These are phyloP conservation scores for Lepidurus couesii DNA, from an alignment of 1,140 invertebrate species.

Conservation along the genomic window DNA sequence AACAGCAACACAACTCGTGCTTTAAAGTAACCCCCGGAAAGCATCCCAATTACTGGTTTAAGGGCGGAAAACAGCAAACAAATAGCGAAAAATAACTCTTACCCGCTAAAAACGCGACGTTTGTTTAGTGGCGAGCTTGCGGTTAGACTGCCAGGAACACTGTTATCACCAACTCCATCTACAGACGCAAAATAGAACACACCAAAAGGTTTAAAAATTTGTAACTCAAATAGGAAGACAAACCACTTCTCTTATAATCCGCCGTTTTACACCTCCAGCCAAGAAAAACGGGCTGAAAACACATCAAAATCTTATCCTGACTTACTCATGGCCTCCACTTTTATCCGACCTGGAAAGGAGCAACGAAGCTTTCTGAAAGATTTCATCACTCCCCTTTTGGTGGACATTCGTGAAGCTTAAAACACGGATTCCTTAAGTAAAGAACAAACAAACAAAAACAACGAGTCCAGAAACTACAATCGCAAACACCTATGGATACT, in stretches of 20 bases:
- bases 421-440: too few species aligned
- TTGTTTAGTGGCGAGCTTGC: slow-evolving; percentile 67
- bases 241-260: neutral
- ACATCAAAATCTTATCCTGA: neutral
- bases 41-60: neutral
- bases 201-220: neutral
- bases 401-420: neutral
- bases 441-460: neutral
- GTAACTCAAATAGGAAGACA: neutral
- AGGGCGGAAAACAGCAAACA: slow-evolving; percentile 24
- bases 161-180: slow-evolving; percentile 51
- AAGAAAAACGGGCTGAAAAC: neutral
- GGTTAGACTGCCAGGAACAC: slow-evolving; percentile 44
- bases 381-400: neutral
- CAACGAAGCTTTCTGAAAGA: neutral
- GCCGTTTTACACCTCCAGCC: neutral
- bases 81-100: slow-evolving; percentile 46
- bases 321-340: neutral
- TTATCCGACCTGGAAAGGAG: neutral
- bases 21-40: neutral
- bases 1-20: neutral
- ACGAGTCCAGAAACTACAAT: neutral
- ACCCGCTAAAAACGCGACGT: slow-evolving; percentile 71
- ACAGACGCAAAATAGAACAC: neutral
- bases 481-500: neutral